Conservation (phyloP, 1,140 invertebrate genomes). For the Ganaspis sp. region DNA sequence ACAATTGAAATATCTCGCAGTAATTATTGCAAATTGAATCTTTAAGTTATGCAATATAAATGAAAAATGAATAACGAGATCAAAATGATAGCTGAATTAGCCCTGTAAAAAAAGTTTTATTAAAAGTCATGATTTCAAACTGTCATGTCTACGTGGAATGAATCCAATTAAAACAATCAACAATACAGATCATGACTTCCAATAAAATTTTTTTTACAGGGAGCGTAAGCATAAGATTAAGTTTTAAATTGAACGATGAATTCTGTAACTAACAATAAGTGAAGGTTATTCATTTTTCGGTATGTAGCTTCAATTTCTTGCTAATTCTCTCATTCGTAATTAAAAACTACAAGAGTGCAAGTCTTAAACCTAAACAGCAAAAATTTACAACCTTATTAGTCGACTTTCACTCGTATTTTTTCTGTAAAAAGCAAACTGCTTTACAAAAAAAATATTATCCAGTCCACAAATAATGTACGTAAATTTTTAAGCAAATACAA, state of each 20-base stretch:
- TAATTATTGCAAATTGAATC: conserved; percentile 7
- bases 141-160: too few species aligned
- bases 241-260: conserved; percentile 6
- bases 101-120: too few species aligned
- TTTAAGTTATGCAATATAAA: not conserved
- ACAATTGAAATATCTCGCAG: not conserved
- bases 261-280: conserved; percentile 10
- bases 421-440: not conserved
- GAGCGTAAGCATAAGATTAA: not conserved
- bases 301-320: not conserved
- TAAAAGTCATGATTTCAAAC: too few species aligned
- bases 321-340: not conserved
- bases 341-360: conserved; percentile 4
- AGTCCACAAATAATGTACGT: not conserved
- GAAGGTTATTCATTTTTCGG: conserved; percentile 10
- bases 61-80: conserved; percentile 10
- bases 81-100: conserved; percentile 6
- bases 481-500: not conserved
- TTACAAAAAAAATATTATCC: not conserved
- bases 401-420: not conserved
- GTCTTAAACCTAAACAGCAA: not conserved
- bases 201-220: too few species aligned
- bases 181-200: too few species aligned
- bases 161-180: too few species aligned
- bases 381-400: not conserved